Evolutionary conservation across 2,797 vertebrate species (phyloP), one percentile per base, ranked within the genome.

Genomic region (Microctenopoma lineatum): DNA sequence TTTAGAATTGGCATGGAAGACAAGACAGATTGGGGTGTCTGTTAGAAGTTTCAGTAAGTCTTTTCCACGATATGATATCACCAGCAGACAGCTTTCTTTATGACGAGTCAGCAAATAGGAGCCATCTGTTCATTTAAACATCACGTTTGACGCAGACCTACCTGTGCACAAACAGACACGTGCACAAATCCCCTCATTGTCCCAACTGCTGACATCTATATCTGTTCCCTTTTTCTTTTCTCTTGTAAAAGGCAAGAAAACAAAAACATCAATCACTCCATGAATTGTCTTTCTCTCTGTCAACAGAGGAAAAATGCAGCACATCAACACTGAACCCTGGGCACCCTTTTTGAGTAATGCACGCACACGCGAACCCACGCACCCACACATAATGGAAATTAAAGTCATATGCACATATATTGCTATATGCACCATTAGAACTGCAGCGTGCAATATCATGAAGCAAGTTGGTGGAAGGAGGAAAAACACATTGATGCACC

Each of bases 231-330:
- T 69, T 60, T 57, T 16, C 59, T 64, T 77, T 72, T 63, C 64
- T 68, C 57, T 66, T 57, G 59, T 47, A 66, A 66, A 60, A 54
- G 25, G 52, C 38, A 76, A 66, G 59, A 77, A 80, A 84, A 81
- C 65, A 79, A 75, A 84, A 75, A 71, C 81, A 86, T 90, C 84
- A 86, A 81, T 87, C 84, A 73, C 75, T 80, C 70, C 25, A 70
- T 84, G 75, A 87, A 83, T 83, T 71, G 84, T 82, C 70, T 21
- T 41, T 70, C 60, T 73, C 50, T 68, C 60, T 72, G 74, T 82
- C 78, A 83, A 79, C 68, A 57, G 63, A 66, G 71, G 57, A 83
- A 85, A 77, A 67, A 59, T 50, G 65, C 55, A 74, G 62, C 77
- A 42, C 39, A 78, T 84, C 85, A 83, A 61, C 79, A 59, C 57